A percentile compares a stretch with the other conserved stretches of the same genome.
Conservation (phyloP, 2,113 vertebrate genomes). For the Siphamia tubifer region DNA sequence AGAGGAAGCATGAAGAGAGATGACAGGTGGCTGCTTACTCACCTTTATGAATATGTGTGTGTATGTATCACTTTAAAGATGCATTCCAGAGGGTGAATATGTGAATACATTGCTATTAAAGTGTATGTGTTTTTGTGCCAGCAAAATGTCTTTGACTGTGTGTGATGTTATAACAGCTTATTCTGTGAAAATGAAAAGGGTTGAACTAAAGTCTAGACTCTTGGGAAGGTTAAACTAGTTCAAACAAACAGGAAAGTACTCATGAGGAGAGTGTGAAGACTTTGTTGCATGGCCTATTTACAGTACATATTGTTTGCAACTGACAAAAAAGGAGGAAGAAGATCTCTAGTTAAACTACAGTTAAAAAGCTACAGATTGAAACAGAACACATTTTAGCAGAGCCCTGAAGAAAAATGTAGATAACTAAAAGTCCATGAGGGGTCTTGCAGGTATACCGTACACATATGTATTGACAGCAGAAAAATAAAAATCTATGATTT, state of each 20-base stretch:
- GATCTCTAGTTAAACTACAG: not conserved
- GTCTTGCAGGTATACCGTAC: slow-evolving; percentile 1
- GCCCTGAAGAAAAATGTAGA: slow-evolving; percentile 6
- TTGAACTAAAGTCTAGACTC: slow-evolving; percentile 32
- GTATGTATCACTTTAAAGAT: not conserved
- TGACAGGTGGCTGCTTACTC: slow-evolving; percentile 31
- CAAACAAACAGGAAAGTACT: slow-evolving; percentile 34
- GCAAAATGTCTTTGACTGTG: not conserved
- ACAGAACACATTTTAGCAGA: not conserved
- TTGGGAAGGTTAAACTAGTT: slow-evolving; percentile 60
- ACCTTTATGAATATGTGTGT: slow-evolving; percentile 23
- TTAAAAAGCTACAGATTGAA: slow-evolving; percentile 14
- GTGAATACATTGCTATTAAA: not conserved
- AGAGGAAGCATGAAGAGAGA: slow-evolving; percentile 10
- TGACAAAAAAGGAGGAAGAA: not conserved
- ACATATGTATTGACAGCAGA: slow-evolving; percentile 24
- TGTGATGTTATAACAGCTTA: slow-evolving; percentile 21
- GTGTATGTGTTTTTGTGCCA: not conserved
- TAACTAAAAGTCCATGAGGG: not conserved
- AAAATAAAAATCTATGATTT: slow-evolving; percentile 57
- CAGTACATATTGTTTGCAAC: slow-evolving; percentile 29
- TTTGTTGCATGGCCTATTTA: slow-evolving; percentile 46
- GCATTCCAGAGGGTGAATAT: not conserved
- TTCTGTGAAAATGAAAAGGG: slow-evolving; percentile 19
- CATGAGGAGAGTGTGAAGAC: slow-evolving; percentile 18